Conservation (phyloP, 2,888 invertebrate genomes). For the Trichopria drosophilae region DNA sequence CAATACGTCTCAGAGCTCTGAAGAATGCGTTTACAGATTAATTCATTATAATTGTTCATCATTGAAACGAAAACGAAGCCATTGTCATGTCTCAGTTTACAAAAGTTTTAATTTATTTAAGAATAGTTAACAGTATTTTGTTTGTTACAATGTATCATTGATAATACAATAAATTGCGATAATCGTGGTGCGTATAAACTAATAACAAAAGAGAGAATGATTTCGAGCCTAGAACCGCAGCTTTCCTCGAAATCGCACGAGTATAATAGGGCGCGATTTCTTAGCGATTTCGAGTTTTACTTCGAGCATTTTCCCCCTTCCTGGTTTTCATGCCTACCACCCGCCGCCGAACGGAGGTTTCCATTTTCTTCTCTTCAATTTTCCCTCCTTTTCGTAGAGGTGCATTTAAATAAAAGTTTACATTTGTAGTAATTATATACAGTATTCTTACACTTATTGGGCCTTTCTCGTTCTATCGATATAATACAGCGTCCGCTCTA, state of each 20-base stretch:
- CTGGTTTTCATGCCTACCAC: constrained; percentile 23
- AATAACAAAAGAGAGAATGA: constrained; percentile 52
- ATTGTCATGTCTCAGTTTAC: constrained; percentile 49
- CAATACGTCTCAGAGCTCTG: no score
- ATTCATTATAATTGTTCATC: background rate
- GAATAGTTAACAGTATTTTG: constrained; percentile 58
- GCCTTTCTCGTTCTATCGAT: constrained; percentile 44
- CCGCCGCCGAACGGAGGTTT: constrained; percentile 11
- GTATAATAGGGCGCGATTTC: constrained; percentile 27
- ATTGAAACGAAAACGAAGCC: constrained; percentile 18
- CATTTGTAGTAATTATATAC: constrained; percentile 55
- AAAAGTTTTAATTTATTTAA: constrained; percentile 58
- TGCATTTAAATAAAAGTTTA: constrained; percentile 47
- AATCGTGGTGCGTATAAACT: constrained; percentile 55
- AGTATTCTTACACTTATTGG: constrained; percentile 51
- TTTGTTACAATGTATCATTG: constrained; percentile 57
- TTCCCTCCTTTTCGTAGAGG: constrained; percentile 36
- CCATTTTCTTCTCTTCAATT: constrained; percentile 33
- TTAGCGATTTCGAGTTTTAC: constrained; percentile 26
- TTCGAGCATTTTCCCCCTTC: constrained; percentile 21
- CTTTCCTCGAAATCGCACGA: constrained; percentile 29
- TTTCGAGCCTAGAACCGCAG: constrained; percentile 33
- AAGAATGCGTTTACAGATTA: no score
- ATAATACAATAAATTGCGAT: constrained; percentile 56
- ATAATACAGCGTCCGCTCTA: constrained; percentile 50